Percentiles rank a stretch among this genome's conserved stretches.
phyloP scores from a whole-genome alignment of 2,888 invertebrate genomes.

The Nephrotoma guestfalica region DNA sequence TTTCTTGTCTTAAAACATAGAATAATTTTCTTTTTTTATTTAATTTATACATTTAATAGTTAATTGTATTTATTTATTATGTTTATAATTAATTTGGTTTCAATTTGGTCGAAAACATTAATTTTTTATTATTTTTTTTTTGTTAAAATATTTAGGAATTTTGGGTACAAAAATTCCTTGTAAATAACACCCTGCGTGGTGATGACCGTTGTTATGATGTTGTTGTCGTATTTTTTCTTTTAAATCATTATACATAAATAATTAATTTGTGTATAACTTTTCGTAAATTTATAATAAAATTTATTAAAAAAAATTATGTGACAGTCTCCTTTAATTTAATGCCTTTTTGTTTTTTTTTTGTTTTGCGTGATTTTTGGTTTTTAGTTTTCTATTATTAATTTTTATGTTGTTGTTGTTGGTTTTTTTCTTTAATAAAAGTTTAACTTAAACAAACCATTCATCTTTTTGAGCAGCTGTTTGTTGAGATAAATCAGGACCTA shows the following conservation, averaged over 20 bases:
- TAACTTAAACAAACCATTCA: constrained; percentile 71
- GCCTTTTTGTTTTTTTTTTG: background rate
- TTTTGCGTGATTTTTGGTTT: background rate
- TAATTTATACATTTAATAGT: background rate
- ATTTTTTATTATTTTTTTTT: background rate
- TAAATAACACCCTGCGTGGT: constrained; percentile 32
- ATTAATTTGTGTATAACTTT: background rate
- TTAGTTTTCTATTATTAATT: background rate
- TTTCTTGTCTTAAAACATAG: constrained; percentile 1
- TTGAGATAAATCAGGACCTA: constrained; percentile 33
- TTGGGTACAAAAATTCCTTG: constrained; percentile 31
- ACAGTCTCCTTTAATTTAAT: constrained; percentile 2
- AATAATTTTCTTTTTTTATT: background rate
- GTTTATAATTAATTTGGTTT: background rate
- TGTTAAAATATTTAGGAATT: constrained; percentile 20
- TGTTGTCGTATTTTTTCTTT: background rate
- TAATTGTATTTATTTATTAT: background rate
- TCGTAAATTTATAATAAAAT: background rate
- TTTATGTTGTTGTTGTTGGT: background rate
- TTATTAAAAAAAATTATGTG: background rate
- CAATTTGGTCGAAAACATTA: background rate
- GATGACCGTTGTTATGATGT: constrained; percentile 30
- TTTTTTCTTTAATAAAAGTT: background rate
- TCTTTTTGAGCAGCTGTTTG: constrained; percentile 75
- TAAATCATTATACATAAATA: background rate